phyloP scores from a whole-genome alignment of 2,797 vertebrate species.

The Semotilus atromaculatus region DNA sequence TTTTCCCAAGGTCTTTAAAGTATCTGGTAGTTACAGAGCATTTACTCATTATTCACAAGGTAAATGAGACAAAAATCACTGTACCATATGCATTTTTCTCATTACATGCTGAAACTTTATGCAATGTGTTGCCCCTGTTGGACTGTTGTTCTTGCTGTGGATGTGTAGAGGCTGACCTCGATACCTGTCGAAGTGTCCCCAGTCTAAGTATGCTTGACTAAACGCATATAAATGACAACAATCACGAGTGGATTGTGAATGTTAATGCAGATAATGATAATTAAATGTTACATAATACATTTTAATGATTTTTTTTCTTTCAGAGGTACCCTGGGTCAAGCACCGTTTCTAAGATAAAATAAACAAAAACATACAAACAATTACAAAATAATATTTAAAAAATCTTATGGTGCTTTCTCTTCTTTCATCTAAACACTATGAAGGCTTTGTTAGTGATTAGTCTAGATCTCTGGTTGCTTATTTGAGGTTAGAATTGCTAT shows the following conservation, averaged over 20 bases:
- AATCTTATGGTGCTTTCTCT: neutral
- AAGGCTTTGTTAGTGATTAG: neutral
- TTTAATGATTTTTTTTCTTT: neutral
- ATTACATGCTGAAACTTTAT: constrained; percentile 5
- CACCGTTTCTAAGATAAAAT: neutral
- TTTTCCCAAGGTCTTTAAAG: neutral
- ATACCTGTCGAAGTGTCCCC: neutral
- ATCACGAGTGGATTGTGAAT: neutral
- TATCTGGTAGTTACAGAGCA: neutral
- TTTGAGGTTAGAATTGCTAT: neutral
- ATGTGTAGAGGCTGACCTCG: neutral
- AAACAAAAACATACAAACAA: neutral
- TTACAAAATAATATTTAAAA: neutral
- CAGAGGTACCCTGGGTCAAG: neutral
- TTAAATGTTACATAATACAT: neutral
- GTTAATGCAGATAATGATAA: neutral
- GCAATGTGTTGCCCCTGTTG: neutral
- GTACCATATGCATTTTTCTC: neutral
- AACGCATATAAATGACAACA: neutral
- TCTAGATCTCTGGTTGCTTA: neutral
- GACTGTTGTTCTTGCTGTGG: neutral
- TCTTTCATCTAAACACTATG: neutral
- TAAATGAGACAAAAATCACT: constrained; percentile 6
- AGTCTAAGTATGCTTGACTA: neutral
- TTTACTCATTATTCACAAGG: constrained; percentile 9